phyloP scores from a whole-genome alignment of 2,797 vertebrate species.

The Sylvilagus floridanus region DNA sequence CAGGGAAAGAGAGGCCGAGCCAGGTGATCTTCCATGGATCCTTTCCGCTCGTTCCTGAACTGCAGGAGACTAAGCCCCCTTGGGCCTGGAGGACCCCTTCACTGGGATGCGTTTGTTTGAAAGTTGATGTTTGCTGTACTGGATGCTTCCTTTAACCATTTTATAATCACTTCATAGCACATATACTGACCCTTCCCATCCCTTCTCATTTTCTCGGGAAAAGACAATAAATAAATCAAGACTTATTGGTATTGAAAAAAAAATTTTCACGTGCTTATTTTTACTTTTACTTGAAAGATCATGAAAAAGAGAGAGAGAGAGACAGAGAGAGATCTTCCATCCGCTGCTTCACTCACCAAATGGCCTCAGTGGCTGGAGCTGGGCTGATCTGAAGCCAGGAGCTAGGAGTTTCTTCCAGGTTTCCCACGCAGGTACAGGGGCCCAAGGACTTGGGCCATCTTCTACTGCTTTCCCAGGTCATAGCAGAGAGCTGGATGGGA shows the following conservation, averaged over 20 bases:
- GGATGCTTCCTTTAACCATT: constrained; percentile 54
- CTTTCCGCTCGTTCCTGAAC: background rate
- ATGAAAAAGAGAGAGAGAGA: too few species aligned
- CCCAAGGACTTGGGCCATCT: too few species aligned
- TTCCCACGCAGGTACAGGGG: too few species aligned
- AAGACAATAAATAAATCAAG: constrained; percentile 81
- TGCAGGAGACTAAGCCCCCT: constrained; percentile 50
- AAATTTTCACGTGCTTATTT: too few species aligned
- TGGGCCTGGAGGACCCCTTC: constrained; percentile 65
- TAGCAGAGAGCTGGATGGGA: too few species aligned
- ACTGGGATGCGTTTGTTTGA: constrained; percentile 56
- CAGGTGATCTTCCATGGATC: background rate
- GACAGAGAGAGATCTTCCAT: too few species aligned
- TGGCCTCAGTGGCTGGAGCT: too few species aligned
- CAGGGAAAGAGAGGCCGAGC: background rate
- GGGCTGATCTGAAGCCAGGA: too few species aligned
- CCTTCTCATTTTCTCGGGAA: constrained; percentile 68
- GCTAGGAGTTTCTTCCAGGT: too few species aligned
- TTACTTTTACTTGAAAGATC: too few species aligned
- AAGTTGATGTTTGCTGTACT: constrained; percentile 70
- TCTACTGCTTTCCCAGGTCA: too few species aligned
- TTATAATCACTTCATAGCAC: constrained; percentile 76
- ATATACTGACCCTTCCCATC: constrained; percentile 62
- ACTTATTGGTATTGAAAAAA: constrained; percentile 76
- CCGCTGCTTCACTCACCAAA: too few species aligned